Percentiles rank a stretch among this genome's conserved stretches.
Evolutionary conservation across 2,113 vertebrate species (phyloP).

Genomic region (Malurus elegans): DNA sequence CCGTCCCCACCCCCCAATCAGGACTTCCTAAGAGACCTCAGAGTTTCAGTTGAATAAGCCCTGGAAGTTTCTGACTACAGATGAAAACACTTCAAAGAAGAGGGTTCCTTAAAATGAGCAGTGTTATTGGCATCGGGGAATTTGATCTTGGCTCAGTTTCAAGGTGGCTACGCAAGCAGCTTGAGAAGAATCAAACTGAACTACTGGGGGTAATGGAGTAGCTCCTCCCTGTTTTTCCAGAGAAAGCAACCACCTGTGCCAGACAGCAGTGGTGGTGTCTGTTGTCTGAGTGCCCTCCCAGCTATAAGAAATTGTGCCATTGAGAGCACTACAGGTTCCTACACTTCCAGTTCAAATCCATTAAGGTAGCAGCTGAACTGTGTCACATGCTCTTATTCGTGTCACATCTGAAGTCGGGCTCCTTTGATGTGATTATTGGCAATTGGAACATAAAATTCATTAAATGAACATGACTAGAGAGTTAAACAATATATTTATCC

Average conservation of each 20-base stretch:
- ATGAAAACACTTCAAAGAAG: slow-evolving; percentile 8
- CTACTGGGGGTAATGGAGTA: neutral
- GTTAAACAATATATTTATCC: neutral
- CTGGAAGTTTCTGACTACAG: neutral
- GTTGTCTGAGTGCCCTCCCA: neutral
- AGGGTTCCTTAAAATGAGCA: slow-evolving; percentile 19
- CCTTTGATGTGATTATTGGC: neutral
- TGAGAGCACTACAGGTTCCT: neutral
- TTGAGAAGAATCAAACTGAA: neutral
- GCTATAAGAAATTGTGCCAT: neutral
- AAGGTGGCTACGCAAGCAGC: neutral
- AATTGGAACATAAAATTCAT: neutral
- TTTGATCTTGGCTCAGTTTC: slow-evolving; percentile 6
- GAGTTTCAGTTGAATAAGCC: neutral
- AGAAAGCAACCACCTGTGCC: neutral
- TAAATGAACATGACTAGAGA: neutral
- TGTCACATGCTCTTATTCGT: neutral
- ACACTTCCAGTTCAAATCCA: neutral
- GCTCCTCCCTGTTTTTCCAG: neutral
- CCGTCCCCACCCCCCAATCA: neutral
- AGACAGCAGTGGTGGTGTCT: neutral
- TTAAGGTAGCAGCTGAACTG: neutral
- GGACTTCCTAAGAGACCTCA: neutral
- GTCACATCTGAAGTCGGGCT: neutral
- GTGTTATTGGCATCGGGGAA: neutral